Conservation (phyloP, 2,797 vertebrate species). For the Siniperca obscura region DNA sequence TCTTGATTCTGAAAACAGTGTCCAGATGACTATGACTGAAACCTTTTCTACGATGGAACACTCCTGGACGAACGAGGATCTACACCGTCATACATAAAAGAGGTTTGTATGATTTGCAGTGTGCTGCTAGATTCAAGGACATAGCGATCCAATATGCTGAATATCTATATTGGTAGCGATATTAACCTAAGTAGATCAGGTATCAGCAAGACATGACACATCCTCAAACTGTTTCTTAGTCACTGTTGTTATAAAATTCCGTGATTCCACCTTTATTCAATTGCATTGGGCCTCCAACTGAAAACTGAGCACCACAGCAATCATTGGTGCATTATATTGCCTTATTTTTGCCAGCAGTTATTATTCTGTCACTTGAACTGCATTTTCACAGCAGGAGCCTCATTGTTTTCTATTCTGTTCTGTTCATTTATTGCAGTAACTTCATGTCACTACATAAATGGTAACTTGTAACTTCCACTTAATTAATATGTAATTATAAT, state of each 20-base stretch:
- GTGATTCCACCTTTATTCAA: not conserved
- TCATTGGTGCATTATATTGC: not conserved
- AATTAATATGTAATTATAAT: slow-evolving; percentile 6
- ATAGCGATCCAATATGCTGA: not conserved
- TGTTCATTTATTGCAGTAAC: not conserved
- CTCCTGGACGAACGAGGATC: too few species aligned
- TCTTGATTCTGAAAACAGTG: too few species aligned
- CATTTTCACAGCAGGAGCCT: not conserved
- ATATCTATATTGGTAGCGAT: not conserved
- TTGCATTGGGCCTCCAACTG: not conserved
- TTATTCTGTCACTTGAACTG: slow-evolving; percentile 2
- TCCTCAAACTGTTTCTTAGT: not conserved
- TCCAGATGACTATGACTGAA: too few species aligned
- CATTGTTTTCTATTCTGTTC: not conserved
- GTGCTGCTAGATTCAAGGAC: not conserved
- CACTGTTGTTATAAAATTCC: slow-evolving; percentile 1
- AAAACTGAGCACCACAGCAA: not conserved
- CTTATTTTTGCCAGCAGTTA: not conserved
- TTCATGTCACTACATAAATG: not conserved
- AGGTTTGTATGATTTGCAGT: not conserved
- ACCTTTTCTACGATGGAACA: too few species aligned
- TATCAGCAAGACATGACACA: not conserved
- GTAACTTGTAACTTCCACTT: not conserved
- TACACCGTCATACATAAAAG: not conserved
- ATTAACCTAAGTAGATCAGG: not conserved